Evolutionary conservation across 2,888 invertebrate genomes (phyloP), one percentile per base, ranked within the genome.

Genomic region (Xanthia icteritia): DNA sequence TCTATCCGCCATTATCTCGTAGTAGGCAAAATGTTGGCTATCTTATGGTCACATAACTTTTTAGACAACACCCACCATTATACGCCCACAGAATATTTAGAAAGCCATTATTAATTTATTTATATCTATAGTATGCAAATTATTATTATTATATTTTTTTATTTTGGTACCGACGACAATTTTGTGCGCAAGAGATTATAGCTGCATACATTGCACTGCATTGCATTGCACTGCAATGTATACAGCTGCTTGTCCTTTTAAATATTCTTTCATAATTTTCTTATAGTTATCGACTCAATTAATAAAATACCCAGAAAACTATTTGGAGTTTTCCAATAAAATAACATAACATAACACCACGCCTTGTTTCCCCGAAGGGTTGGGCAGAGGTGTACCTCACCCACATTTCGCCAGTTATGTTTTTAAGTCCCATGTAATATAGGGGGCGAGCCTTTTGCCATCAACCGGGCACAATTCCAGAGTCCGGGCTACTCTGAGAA

Each of bases 121-220:
- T 67, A 76, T 79, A 2, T 51, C 0, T 68, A 13, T n/a, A 54
- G n/a, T 83, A 78, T 77, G 70, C n/a, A 66, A 79, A 86, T 79
- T 76, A 3, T 61, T 23, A 48, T 17, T 31, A 31, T 63, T 56
- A 56, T 36, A 42, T 39, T 31, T 61, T 65, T 0, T 56, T n/a
- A 51, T 73, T n/a, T 68, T 56, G n/a, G 11, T 54, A 54, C 23
- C 23, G 5, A 5, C 27, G 15, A 1, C 8, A 48, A 20, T 51
- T 66, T 67, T 27, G 58, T 56, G 42, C 17, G 31, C 11, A 42
- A n/a, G 5, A 54, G 20, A 17, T 48, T 15, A 8, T 23, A 17
- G 17, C n/a, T 48, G 11, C 17, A 23, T 45, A 4, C 1, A 36
- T 73, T 23, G 13, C 31, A 31, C 31, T 31, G 2, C 31, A 31